Conservation (phyloP, 2,797 vertebrate genomes). For the Onychomys leucogaster region DNA sequence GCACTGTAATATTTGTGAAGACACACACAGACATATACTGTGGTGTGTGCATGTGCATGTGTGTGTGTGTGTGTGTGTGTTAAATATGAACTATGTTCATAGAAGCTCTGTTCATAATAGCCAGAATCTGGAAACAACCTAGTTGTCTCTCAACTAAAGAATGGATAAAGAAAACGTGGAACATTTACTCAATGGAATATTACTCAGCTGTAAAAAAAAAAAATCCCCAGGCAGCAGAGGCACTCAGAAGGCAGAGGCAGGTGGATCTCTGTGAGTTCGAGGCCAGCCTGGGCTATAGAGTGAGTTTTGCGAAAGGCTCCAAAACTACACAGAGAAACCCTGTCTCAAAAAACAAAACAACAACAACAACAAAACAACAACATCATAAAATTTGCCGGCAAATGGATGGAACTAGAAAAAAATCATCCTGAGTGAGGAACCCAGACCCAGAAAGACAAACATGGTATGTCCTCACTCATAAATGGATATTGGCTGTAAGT, state of each 20-base stretch:
- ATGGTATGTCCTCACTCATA: not conserved
- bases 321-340: too few relatives aligned
- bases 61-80: too few relatives aligned
- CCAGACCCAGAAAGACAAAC: not conserved
- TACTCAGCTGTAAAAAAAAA: not conserved
- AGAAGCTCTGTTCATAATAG: not conserved
- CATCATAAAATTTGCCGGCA: not conserved
- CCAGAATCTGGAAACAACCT: not conserved
- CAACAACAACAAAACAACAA: too few relatives aligned
- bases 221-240: not conserved
- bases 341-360: too few relatives aligned
- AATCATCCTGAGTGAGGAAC: not conserved
- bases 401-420: not conserved
- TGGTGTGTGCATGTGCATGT: not conserved
- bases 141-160: not conserved
- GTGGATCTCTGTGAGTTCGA: too few relatives aligned
- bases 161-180: not conserved
- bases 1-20: not conserved
- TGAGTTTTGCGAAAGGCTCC: too few relatives aligned
- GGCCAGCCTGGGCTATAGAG: too few relatives aligned
- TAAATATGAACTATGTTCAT: not conserved
- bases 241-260: too few relatives aligned
- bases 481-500: not conserved
- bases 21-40: not conserved
- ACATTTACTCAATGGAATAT: not conserved